Evolutionary conservation across 1,140 invertebrate genomes (phyloP).

Genomic region (Nasonia giraulti): DNA sequence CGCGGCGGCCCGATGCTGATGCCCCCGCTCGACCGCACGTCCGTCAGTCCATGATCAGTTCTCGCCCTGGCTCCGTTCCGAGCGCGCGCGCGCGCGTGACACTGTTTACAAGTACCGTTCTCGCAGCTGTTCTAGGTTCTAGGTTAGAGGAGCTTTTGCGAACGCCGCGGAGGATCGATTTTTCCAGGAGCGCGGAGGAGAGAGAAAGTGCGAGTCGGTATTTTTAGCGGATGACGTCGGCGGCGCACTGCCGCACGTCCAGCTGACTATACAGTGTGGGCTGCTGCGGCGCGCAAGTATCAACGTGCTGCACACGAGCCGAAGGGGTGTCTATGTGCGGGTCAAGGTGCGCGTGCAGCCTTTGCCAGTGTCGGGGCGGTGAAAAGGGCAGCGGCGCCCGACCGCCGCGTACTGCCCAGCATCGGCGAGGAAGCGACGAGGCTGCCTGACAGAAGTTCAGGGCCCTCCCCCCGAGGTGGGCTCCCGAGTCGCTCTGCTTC

Average conservation of each 20-base stretch:
- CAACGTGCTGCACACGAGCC: background rate
- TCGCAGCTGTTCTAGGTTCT: background rate
- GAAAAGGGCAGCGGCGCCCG: slow-evolving; percentile 36
- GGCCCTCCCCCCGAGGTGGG: background rate
- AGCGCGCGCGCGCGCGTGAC: too few relatives aligned
- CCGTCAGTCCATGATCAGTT: too few relatives aligned
- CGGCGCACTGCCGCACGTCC: background rate
- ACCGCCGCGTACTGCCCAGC: background rate
- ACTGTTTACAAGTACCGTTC: too few relatives aligned
- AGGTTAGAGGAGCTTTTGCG: background rate
- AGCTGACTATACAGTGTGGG: background rate
- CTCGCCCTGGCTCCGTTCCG: too few relatives aligned
- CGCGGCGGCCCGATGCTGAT: too few relatives aligned
- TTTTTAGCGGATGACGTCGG: background rate
- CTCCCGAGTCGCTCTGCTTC: too few relatives aligned
- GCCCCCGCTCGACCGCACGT: too few relatives aligned
- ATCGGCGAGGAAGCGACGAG: background rate
- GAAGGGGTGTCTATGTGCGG: slow-evolving; percentile 26
- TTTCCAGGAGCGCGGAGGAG: background rate
- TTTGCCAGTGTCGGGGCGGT: slow-evolving; percentile 33
- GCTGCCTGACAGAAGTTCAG: background rate
- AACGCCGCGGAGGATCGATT: background rate
- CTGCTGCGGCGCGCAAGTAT: too few relatives aligned
- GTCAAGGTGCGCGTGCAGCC: slow-evolving; percentile 13
- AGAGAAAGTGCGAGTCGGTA: background rate